Percentiles rank a stretch among this genome's conserved stretches.
Conservation (phyloP, 1,140 invertebrate genomes). For the Bilobella aurantiaca region DNA sequence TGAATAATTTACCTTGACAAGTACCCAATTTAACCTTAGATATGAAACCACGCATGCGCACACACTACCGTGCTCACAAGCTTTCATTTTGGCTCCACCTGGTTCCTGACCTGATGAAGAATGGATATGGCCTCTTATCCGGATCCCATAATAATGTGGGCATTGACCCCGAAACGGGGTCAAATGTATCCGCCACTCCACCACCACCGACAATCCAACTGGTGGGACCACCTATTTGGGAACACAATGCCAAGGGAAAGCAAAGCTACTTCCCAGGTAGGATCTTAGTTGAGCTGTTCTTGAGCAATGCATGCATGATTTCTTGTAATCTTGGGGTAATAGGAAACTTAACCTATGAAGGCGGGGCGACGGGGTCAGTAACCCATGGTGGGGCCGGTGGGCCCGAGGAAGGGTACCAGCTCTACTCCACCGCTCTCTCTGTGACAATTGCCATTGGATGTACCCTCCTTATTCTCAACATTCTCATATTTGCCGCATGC, state of each 20-base stretch:
- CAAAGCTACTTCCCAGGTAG: constrained; percentile 23
- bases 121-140: constrained; percentile 45
- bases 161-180: background rate
- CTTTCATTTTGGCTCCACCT: constrained; percentile 94
- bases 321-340: background rate
- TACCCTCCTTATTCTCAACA: constrained; percentile 75
- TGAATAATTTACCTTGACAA: background rate
- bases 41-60: constrained; percentile 75
- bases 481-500: constrained; percentile 84
- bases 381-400: constrained; percentile 9
- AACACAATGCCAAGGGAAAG: constrained; percentile 29
- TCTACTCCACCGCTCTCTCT: constrained; percentile 75
- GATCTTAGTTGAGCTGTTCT: background rate
- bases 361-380: constrained; percentile 16
- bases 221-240: constrained; percentile 33
- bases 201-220: constrained; percentile 32
- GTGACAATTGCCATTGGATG: constrained; percentile 91
- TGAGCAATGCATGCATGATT: background rate
- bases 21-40: constrained; percentile 45
- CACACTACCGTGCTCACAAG: constrained; percentile 86
- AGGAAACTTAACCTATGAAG: constrained; percentile 13
- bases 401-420: constrained; percentile 72
- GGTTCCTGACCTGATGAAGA: constrained; percentile 87
- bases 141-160: constrained; percentile 23
- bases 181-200: constrained; percentile 30